Base-by-base conservation (phyloP, 2,113 vertebrate genomes). In the Amphiprion percula region DNA sequence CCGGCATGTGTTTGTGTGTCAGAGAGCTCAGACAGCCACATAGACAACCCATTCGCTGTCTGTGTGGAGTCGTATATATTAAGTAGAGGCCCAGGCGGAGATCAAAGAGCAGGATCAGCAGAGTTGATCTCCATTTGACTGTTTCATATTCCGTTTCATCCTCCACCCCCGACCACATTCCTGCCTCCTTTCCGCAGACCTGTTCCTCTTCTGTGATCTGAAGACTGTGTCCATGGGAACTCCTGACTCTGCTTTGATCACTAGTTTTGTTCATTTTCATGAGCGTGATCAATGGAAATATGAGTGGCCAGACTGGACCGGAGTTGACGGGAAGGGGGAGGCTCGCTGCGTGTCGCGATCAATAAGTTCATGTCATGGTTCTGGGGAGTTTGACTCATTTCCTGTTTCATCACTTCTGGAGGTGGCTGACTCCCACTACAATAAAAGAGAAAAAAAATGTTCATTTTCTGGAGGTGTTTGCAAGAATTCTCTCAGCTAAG, bases 131-230 rank as follows among this genome's bases (percentile, higher is more conserved):
- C 77, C 80, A 61, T 75, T 85, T 80, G 73, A 91, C 63, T 74
- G 78, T 77, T 87, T 82, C 74, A 73, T 89, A 92, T 92, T 92
- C 90, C 0, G 76, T 92, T 93, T 92, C 84, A 92, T 92, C 87
- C 79, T 82, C 52, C 69, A 47, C 61, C 73, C 59, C 63, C 68
- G 30, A 61, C 78, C 59, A 1, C 68, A 62, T 63, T 15, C 56
- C 68, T 30, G 74, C 59, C 67, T 47, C 50, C 54, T 56, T 84
- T 66, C 54, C 21, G 16, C 77, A 52, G 77, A 77, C 82, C 63
- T 60, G 50, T 81, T 83, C 61, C 39, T 80, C 63, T 61, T 63
- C 84, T 82, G 56, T 78, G 78, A 90, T 92, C 75, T 86, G 37
- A 78, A 70, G 75, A 86, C 84, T 19, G 65, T 17, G 82, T 69